Conservation (phyloP, 2,797 vertebrate species). For the Bucorvus abyssinicus region DNA sequence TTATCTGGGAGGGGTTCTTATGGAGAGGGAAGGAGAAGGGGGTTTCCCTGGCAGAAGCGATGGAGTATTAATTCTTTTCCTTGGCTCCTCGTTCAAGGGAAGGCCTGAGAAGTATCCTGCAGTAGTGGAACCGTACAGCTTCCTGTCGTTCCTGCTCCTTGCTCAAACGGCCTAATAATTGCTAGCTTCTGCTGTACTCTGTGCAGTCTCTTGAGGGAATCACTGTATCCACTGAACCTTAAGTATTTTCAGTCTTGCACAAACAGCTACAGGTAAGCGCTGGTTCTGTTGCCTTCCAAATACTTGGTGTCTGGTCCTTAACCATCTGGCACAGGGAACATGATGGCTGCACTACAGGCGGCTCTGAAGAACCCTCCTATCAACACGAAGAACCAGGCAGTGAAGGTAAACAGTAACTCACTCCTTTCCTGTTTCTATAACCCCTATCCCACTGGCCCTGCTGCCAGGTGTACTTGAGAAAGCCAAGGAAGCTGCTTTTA, state of each 20-base stretch:
- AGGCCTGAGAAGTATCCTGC: background rate
- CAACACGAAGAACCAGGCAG: slow-evolving; percentile 96
- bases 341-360: slow-evolving; percentile 90
- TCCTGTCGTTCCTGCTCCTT: background rate
- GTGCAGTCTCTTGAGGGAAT: background rate
- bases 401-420: slow-evolving; percentile 82
- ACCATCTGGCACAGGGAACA: slow-evolving; percentile 87
- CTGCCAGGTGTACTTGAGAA: background rate
- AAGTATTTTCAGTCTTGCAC: background rate
- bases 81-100: background rate
- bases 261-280: background rate
- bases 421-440: background rate
- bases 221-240: background rate
- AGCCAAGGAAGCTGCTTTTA: background rate
- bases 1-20: background rate
- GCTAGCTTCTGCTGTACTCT: background rate
- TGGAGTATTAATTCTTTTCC: background rate
- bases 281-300: background rate
- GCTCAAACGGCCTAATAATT: background rate
- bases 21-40: background rate
- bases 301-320: slow-evolving; percentile 74
- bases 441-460: background rate
- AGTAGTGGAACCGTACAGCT: background rate
- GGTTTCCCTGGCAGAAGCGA: background rate
- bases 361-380: slow-evolving; percentile 97